Evolutionary conservation across 1,140 invertebrate genomes (phyloP).

Genomic region (Aporrectodea caliginosa): DNA sequence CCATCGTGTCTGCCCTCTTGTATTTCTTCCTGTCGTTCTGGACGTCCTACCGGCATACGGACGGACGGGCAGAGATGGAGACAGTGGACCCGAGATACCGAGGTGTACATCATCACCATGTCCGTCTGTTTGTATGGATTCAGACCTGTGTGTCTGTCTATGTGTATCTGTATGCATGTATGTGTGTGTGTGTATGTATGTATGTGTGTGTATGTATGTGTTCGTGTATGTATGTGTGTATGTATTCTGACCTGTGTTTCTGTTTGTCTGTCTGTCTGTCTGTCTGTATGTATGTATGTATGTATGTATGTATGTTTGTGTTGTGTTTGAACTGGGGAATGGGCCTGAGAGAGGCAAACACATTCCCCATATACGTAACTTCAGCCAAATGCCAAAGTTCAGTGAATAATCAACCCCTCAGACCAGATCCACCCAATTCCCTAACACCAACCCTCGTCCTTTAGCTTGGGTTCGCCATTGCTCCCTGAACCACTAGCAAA

Average conservation of each 20-base stretch:
- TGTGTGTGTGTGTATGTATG: not conserved
- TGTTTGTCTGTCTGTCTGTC: not conserved
- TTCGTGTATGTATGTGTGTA: not conserved
- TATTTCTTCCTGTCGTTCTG: too few relatives aligned
- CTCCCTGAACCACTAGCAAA: too few relatives aligned
- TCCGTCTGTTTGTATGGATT: not conserved
- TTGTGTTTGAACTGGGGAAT: not conserved
- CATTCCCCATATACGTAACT: not conserved
- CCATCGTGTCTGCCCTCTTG: too few relatives aligned
- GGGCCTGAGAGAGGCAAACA: not conserved
- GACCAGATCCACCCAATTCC: too few relatives aligned
- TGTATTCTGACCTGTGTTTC: slow-evolving; percentile 3
- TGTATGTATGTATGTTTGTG: too few relatives aligned
- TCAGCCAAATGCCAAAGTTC: too few relatives aligned
- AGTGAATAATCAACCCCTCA: too few relatives aligned
- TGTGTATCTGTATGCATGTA: not conserved
- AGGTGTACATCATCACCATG: not conserved
- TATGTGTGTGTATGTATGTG: not conserved
- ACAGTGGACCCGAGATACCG: too few relatives aligned
- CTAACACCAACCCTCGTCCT: too few relatives aligned
- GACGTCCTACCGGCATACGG: too few relatives aligned
- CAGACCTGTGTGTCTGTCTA: not conserved
- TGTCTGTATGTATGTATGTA: not conserved
- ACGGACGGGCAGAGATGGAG: too few relatives aligned
- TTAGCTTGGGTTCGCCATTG: too few relatives aligned